Conservation (phyloP, 2,113 vertebrate genomes). For the Ramphastos sulfuratus region DNA sequence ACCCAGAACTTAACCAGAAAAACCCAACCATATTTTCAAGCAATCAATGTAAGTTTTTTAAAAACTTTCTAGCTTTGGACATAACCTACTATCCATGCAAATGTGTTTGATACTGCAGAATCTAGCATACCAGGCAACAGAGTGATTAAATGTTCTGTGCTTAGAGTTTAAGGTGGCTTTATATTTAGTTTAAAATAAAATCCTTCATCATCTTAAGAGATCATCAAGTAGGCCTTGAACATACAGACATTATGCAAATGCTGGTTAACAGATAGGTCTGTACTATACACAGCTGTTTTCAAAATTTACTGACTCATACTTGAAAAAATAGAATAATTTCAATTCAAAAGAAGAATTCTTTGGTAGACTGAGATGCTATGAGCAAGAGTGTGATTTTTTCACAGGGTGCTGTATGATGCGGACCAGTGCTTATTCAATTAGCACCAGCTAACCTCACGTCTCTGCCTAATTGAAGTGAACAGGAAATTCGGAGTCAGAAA, state of each 20-base stretch:
- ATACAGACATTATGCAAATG: background rate
- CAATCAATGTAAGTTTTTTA: background rate
- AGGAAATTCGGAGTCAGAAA: background rate
- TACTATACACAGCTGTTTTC: background rate
- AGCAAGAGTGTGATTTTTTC: background rate
- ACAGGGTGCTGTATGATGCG: background rate
- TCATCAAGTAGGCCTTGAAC: background rate
- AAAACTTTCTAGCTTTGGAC: background rate
- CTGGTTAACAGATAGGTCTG: background rate
- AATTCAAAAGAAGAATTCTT: background rate
- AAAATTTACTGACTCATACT: background rate
- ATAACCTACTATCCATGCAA: background rate
- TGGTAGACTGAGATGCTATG: background rate
- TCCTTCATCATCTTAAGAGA: background rate
- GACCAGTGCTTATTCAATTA: background rate
- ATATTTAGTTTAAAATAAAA: slow-evolving; percentile 18
- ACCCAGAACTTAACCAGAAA: background rate
- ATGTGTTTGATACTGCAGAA: background rate
- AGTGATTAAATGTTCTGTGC: background rate
- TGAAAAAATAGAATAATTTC: background rate
- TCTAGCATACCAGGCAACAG: background rate
- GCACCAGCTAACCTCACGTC: background rate
- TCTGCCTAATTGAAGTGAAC: background rate
- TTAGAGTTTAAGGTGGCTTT: background rate
- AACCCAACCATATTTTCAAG: background rate